These are phyloP conservation scores for Metalampra italica DNA, from an alignment of 2,888 invertebrate species.

Conservation along the genomic window DNA sequence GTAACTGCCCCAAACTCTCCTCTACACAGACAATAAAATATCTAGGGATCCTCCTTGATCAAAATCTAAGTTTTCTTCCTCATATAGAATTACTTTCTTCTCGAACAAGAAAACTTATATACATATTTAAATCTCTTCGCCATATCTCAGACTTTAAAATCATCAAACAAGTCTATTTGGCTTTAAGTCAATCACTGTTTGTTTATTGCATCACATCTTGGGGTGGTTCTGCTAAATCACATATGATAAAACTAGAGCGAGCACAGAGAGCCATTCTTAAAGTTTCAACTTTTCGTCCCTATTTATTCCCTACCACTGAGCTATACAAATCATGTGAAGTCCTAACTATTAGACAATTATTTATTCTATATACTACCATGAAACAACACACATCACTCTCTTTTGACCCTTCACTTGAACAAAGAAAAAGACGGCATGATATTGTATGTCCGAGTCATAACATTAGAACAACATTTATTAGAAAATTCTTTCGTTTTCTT, in stretches of 20 bases:
- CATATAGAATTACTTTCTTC: conserved; percentile 10
- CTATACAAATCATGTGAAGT: background rate
- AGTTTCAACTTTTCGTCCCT: background rate
- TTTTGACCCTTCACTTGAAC: background rate
- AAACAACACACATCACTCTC: background rate
- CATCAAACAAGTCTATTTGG: conserved; percentile 14
- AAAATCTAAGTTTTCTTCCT: conserved; percentile 6
- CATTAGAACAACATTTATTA: no score
- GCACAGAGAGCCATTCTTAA: background rate
- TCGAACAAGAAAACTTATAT: conserved; percentile 15
- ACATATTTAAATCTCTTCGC: conserved; percentile 12
- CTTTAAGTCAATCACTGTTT: conserved; percentile 15
- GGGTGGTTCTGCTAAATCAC: conserved; percentile 7
- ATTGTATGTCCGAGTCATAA: no score
- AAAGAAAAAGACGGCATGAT: no score
- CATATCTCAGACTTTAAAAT: conserved; percentile 7
- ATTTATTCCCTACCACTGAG: background rate
- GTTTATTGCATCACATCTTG: conserved; percentile 6
- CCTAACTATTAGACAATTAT: background rate
- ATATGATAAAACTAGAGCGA: conserved; percentile 5
- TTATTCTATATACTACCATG: background rate
- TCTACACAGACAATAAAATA: conserved; percentile 1
- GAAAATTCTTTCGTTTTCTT: no score
- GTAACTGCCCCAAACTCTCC: background rate
- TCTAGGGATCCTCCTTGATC: conserved; percentile 8